Evolutionary conservation across 1,140 invertebrate genomes (phyloP), one percentile per base, ranked within the genome.

Genomic region (Frieseomelitta varia): DNA sequence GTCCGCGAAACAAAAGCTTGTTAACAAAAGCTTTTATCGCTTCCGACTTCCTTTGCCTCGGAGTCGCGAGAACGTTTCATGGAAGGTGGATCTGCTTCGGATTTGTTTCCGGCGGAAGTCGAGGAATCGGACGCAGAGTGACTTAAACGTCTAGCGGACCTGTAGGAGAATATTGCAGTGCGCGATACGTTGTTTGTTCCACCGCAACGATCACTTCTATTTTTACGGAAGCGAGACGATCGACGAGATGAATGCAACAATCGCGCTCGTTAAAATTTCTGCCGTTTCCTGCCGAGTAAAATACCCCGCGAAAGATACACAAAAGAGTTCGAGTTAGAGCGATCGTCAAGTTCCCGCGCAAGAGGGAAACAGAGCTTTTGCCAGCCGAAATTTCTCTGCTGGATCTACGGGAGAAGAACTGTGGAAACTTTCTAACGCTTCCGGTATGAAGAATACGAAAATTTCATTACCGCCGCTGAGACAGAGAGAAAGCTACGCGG

Each of bases 371-470:
- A n/a, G n/a, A n/a, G n/a, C n/a, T n/a, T n/a, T n/a, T n/a, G n/a
- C n/a, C n/a, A n/a, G n/a, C n/a, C n/a, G n/a, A n/a, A n/a, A n/a
- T n/a, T n/a, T n/a, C n/a, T n/a, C n/a, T n/a, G n/a, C n/a, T n/a
- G n/a, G n/a, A n/a, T n/a, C n/a, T n/a, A n/a, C n/a, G n/a, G n/a
- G 55, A 75, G 47, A 56, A 39, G 67, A 75, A 27, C 24, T 15
- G 15, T 3, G 11, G 2, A 21, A 56, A 53, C n/a, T 61, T 30
- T 14, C 68, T 39, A 2, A 11, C 10, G 24, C 51, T n/a, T 67
- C 19, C 24, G 10, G 47, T 56, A 68, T 14, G 63, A 77, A 30
- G 51, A 76, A 56, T 82, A 67, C 51, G 30, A 83, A 77, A 78
- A 83, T 78, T 79, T 78, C 65, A 53, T 71, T 69, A 34, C 24